phyloP scores from a whole-genome alignment of 2,888 invertebrate genomes.

The Linnaemya tessellans region DNA sequence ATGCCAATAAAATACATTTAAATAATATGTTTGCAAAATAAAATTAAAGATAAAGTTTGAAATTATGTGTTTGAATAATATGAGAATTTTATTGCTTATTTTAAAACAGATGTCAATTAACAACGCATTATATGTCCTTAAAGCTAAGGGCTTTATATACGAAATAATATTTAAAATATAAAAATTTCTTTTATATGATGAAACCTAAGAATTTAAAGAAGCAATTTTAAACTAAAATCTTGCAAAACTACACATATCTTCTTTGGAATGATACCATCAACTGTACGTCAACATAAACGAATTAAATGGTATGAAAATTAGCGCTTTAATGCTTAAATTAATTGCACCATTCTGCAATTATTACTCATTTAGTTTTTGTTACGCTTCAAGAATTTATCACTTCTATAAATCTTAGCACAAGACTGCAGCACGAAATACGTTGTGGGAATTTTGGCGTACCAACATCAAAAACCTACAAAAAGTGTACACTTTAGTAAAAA shows the following conservation, averaged over 20 bases:
- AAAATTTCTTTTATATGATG: too few relatives aligned
- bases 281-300: slow-evolving; percentile 3
- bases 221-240: too few relatives aligned
- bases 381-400: slow-evolving; percentile 61
- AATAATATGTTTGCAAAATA: background rate
- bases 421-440: slow-evolving; percentile 52
- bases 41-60: slow-evolving; percentile 6
- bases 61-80: background rate
- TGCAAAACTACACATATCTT: too few relatives aligned
- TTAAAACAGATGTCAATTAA: too few relatives aligned
- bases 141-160: too few relatives aligned
- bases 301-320: slow-evolving; percentile 73
- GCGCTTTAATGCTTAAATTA: slow-evolving; percentile 74
- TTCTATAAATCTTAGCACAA: slow-evolving; percentile 59
- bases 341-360: slow-evolving; percentile 69
- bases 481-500: slow-evolving; percentile 20
- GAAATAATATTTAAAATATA: too few relatives aligned
- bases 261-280: too few relatives aligned
- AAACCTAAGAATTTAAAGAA: too few relatives aligned
- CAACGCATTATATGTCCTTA: too few relatives aligned
- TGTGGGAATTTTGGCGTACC: slow-evolving; percentile 50
- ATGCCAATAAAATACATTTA: too few relatives aligned
- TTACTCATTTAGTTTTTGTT: slow-evolving; percentile 54
- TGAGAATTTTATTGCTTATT: background rate
- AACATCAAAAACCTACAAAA: slow-evolving; percentile 46